Conservation (phyloP, 2,113 vertebrate species). For the Hipposideros armiger region DNA sequence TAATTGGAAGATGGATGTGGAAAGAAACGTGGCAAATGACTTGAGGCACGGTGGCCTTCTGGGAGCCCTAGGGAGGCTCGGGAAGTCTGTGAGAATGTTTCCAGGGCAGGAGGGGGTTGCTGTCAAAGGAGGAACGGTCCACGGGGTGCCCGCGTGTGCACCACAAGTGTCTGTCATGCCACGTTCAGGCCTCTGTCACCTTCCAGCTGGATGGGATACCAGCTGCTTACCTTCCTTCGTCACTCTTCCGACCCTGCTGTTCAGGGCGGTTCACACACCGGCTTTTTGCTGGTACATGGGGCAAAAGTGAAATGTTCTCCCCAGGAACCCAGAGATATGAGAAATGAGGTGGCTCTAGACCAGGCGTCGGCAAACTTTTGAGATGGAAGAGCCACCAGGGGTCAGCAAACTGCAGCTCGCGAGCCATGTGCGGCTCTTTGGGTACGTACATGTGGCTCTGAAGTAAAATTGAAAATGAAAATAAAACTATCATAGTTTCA, state of each 20-base stretch:
- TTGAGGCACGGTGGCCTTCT: background rate
- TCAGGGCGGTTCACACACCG: background rate
- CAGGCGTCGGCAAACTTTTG: too few species aligned
- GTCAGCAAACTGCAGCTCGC: too few species aligned
- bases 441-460: too few species aligned
- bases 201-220: fast-evolving
- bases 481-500: too few species aligned
- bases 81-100: fast-evolving
- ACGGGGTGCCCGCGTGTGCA: fast-evolving
- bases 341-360: background rate
- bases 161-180: background rate
- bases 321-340: background rate
- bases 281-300: background rate
- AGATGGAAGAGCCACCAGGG: too few species aligned
- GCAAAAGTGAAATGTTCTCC: background rate
- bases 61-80: background rate
- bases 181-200: background rate
- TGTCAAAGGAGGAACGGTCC: too few species aligned
- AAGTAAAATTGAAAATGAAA: too few species aligned
- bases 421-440: too few species aligned
- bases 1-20: background rate
- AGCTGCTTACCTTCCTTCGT: too few species aligned
- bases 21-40: too few species aligned
- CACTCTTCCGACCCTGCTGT: background rate
- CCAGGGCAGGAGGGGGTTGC: fast-evolving